Evolutionary conservation across 1,140 invertebrate species (phyloP), one percentile per base, ranked within the genome.

Genomic region (Aradophagus sp.): DNA sequence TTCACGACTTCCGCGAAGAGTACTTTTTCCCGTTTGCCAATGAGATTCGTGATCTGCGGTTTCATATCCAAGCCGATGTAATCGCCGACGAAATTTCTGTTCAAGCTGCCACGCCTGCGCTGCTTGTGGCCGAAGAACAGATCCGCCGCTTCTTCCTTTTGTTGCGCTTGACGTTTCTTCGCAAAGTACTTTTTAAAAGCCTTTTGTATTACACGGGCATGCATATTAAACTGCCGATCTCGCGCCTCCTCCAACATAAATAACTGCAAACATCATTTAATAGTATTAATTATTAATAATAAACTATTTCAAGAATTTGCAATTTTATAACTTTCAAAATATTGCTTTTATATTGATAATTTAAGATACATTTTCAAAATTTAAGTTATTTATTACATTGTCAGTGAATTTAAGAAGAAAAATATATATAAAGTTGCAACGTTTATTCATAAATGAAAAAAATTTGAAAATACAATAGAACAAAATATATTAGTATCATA

Each of bases 181-280:
- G 91, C 90, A 79, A 91, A 91, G 74, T 91, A 91, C 63, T 90
- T 89, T 48, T 90, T 88, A 77, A 92, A 93, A 0, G 90, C 89
- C 80, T 91, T 91, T 80, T 93, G 92, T 32, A 93, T 91, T 2
- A 91, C 82, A 72, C 91, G 80, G 0, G 92, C 91, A 78, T 89
- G 91, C 38, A 84, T 80, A 80, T 93, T 92, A 82, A 89, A 93
- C 76, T 90, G 90, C 52, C 91, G 83, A 62, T 93, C 92, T 39
- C 92, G 81, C 39, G 89, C 84, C 81, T 93, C 92, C 82, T 93
- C 92, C 53, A 93, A 74, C 77, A 92, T 86, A 77, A 93, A 93
- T 12, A 93, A 78, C 90, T 92, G 36, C n/a, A n/a, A n/a, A n/a
- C n/a, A n/a, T n/a, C n/a, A n/a, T n/a, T n/a, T n/a, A n/a, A n/a